Percentiles rank a stretch among this genome's conserved stretches.
phyloP scores from a whole-genome alignment of 1,140 invertebrate genomes.

The Aphelinus certus region DNA sequence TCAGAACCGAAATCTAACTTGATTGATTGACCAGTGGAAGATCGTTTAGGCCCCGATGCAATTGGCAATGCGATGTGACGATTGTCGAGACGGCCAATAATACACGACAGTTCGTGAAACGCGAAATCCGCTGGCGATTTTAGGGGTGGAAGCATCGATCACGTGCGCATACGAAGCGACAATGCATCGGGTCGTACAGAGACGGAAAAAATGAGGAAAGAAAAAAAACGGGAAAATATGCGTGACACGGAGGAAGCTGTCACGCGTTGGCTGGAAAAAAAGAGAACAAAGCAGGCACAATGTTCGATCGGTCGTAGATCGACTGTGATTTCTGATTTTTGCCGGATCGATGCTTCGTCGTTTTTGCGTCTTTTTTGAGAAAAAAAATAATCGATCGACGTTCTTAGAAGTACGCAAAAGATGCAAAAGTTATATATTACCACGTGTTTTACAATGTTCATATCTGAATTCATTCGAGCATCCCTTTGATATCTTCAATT shows the following conservation, averaged over 20 bases:
- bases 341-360: no score
- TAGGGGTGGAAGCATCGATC: background rate
- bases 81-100: background rate
- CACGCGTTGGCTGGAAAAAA: background rate
- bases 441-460: no score
- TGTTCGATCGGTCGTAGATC: conserved; percentile 18
- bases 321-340: conserved; percentile 16
- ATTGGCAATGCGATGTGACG: background rate
- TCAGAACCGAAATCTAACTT: no score
- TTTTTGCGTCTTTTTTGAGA: no score
- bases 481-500: no score
- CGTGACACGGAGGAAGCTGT: background rate
- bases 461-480: no score
- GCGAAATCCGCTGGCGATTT: background rate
- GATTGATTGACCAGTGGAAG: no score
- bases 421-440: no score
- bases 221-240: background rate
- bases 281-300: conserved; percentile 10
- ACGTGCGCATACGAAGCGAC: background rate
- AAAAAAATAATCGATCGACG: no score
- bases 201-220: background rate
- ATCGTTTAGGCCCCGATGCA: no score
- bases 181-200: background rate
- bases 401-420: no score
- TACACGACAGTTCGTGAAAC: conserved; percentile 4